Evolutionary conservation across 2,888 invertebrate genomes (phyloP).

Genomic region (Caenorhabditis angaria): DNA sequence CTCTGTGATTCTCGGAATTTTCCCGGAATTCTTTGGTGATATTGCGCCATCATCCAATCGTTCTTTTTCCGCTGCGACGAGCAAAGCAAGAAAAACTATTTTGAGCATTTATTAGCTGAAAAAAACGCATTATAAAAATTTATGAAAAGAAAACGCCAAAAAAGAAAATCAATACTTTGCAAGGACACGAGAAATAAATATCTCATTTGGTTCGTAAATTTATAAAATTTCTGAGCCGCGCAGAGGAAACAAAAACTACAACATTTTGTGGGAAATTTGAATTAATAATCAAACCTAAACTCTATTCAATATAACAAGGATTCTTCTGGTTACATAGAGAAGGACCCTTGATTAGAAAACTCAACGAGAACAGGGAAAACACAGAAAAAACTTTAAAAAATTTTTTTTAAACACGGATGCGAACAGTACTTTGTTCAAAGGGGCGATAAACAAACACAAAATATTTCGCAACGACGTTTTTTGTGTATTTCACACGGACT

Average conservation of each 20-base stretch:
- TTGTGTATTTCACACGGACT: not conserved
- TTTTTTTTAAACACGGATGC: not conserved
- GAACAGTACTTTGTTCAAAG: too few relatives aligned
- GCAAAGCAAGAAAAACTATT: not conserved
- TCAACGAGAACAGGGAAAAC: not conserved
- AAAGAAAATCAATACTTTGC: not conserved
- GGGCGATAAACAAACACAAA: slow-evolving; percentile 41
- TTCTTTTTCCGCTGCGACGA: not conserved
- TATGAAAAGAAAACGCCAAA: not conserved
- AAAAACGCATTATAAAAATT: not conserved
- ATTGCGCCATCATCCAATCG: slow-evolving; percentile 25
- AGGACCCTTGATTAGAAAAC: too few relatives aligned
- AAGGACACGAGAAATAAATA: not conserved
- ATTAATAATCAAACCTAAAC: too few relatives aligned
- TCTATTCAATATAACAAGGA: too few relatives aligned
- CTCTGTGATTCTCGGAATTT: not conserved
- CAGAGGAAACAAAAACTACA: slow-evolving; percentile 8
- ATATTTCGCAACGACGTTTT: slow-evolving; percentile 55
- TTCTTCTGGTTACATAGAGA: too few relatives aligned
- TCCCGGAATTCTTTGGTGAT: slow-evolving; percentile 79
- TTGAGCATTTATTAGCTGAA: not conserved
- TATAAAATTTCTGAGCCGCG: not conserved
- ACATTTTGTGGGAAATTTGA: too few relatives aligned
- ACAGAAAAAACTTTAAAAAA: not conserved
- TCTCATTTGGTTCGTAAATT: not conserved